These are phyloP conservation scores for Chanos chanos DNA, from an alignment of 2,797 vertebrate genomes.

Conservation along the genomic window DNA sequence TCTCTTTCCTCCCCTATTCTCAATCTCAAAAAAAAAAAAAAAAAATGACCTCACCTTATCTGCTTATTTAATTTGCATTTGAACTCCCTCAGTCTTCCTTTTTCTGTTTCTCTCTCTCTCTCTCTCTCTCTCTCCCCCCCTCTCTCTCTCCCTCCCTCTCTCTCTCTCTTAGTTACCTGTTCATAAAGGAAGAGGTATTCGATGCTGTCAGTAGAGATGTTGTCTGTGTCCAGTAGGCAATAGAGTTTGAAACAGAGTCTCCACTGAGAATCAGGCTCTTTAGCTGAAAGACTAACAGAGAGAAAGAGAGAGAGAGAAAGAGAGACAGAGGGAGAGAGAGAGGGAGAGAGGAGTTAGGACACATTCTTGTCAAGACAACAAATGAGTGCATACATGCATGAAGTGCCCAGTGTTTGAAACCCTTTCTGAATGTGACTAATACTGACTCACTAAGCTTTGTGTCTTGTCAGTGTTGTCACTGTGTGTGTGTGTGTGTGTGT, in stretches of 20 bases:
- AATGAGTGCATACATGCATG: too few species aligned
- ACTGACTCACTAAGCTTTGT: not conserved
- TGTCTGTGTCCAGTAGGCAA: constrained; percentile 84
- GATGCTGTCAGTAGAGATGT: constrained; percentile 81
- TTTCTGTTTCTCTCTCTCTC: not conserved
- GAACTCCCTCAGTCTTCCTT: too few species aligned
- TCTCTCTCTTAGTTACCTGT: constrained; percentile 71
- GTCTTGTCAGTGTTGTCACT: constrained; percentile 3
- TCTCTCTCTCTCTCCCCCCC: not conserved
- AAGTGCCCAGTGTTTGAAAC: too few species aligned
- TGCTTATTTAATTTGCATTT: too few species aligned
- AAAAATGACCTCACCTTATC: not conserved
- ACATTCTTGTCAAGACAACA: too few species aligned
- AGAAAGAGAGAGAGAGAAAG: constrained; percentile 29
- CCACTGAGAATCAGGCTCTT: constrained; percentile 74
- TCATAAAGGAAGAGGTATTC: constrained; percentile 91
- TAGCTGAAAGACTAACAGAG: constrained; percentile 71
- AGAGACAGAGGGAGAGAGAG: constrained; percentile 1
- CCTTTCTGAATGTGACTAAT: constrained; percentile 8
- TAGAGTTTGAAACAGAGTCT: constrained; percentile 91
- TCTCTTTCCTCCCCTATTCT: not conserved
- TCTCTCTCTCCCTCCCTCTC: not conserved
- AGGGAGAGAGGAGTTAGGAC: not conserved
- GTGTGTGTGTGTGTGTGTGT: constrained; percentile 9
- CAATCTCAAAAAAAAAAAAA: not conserved